phyloP scores from a whole-genome alignment of 2,113 vertebrate species.

The Pelodiscus sinensis region DNA sequence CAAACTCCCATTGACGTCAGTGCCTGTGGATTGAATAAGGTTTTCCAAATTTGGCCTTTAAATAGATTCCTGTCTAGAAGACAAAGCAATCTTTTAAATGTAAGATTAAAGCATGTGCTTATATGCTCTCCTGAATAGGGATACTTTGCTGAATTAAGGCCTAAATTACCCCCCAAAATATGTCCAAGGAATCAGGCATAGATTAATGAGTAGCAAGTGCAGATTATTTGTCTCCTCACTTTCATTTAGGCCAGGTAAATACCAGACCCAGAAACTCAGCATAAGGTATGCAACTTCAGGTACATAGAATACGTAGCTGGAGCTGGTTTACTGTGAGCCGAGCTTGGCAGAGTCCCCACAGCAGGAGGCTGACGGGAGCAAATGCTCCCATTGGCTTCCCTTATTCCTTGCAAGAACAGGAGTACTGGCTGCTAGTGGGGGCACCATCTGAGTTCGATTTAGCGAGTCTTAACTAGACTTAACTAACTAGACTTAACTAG shows the following conservation, averaged over 20 bases:
- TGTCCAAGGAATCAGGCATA: neutral
- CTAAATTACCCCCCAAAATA: neutral
- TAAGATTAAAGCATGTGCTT: neutral
- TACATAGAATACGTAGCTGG: no score
- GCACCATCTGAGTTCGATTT: no score
- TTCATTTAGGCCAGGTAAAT: neutral
- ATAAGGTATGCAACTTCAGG: no score
- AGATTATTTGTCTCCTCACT: neutral
- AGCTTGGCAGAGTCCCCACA: no score
- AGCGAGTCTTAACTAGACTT: no score
- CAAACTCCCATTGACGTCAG: neutral
- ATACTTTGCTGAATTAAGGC: neutral
- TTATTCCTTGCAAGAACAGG: no score
- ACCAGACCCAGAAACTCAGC: no score
- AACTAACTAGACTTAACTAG: no score
- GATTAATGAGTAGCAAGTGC: neutral
- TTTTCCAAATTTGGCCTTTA: neutral
- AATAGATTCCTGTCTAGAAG: neutral
- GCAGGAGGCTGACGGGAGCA: no score
- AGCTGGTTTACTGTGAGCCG: no score
- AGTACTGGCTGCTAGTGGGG: no score
- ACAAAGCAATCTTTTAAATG: neutral
- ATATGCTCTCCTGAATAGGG: neutral
- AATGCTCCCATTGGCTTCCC: no score
- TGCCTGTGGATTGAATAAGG: neutral